Evolutionary conservation across 2,888 invertebrate species (phyloP), one percentile per base, ranked within the genome.

Genomic region (Chaitophorus viminalis): DNA sequence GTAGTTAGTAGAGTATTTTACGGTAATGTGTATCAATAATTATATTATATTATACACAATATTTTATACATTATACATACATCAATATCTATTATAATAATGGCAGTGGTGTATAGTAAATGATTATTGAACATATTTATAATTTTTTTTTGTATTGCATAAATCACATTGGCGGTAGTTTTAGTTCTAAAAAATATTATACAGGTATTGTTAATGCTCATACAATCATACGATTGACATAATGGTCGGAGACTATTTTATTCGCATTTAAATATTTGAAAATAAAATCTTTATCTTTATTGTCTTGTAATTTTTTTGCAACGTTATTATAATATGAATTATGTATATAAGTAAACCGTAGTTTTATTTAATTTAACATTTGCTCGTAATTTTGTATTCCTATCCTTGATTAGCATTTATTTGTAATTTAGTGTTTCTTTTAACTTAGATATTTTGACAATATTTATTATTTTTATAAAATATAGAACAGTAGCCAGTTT

Each of bases 121-220:
- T 68, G 29, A 68, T 68, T 68, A 68, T 68, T 68, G 29, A 68
- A 68, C 29, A 68, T 68, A 68, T 68, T 68, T 29, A 65, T 68
- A 11, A 25, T 25, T 25, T n/a, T 29, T 29, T 68, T 68, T 68
- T 68, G 9, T 68, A 68, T 68, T 68, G 5, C 68, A 68, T 29
- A 68, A 25, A 68, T 68, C 68, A 68, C 25, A n/a, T 29, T 29
- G 29, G n/a, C 68, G n/a, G 11, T 68, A 68, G 29, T n/a, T 68
- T 68, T 68, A 68, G 68, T n/a, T 68, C 29, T n/a, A 68, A 11
- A 68, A 11, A n/a, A 29, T 68, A 68, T 68, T 68, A 25, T 29
- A 68, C n/a, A n/a, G 8, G 6, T 68, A 68, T 68, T 68, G 25
- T 29, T 25, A 68, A 11, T 29, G n/a, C 9, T 25, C 68, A 29